phyloP scores from a whole-genome alignment of 2,113 vertebrate species.

The Erythrolamprus reginae region DNA sequence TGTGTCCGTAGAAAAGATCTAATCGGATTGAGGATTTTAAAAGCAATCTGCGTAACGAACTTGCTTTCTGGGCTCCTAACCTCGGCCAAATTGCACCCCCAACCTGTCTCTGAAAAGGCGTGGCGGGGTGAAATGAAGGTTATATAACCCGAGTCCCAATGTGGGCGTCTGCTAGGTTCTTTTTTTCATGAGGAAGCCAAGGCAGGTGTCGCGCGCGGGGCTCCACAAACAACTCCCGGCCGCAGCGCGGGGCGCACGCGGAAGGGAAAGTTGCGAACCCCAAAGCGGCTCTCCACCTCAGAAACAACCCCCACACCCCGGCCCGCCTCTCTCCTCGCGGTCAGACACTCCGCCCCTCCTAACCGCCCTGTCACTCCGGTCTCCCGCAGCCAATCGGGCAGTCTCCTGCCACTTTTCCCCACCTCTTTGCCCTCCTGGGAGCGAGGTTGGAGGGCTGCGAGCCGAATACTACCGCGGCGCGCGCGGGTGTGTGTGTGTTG shows the following conservation, averaged over 20 bases:
- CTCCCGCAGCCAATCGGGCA: slow-evolving; percentile 52
- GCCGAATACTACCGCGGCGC: slow-evolving; percentile 2
- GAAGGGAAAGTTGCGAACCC: neutral
- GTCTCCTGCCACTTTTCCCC: slow-evolving; percentile 44
- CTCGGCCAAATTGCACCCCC: neutral
- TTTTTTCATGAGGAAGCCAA: neutral
- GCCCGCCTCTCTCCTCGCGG: neutral
- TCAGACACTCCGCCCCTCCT: neutral
- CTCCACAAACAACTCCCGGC: neutral
- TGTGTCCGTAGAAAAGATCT: neutral
- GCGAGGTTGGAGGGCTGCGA: slow-evolving; percentile 18
- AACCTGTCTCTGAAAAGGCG: neutral
- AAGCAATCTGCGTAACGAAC: neutral
- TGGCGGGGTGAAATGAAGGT: neutral
- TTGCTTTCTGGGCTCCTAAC: neutral
- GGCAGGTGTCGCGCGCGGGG: neutral
- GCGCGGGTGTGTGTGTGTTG: too few relatives aligned
- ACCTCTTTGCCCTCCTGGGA: slow-evolving; percentile 24
- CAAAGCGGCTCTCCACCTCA: neutral
- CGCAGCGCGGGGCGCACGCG: neutral
- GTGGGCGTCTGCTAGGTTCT: neutral
- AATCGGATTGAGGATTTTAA: neutral
- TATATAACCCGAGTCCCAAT: neutral
- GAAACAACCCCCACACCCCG: neutral
- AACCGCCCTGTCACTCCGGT: slow-evolving; percentile 32